Evolutionary conservation across 2,888 invertebrate genomes (phyloP), one percentile per base, ranked within the genome.

Genomic region (Oscheius myriophilus): DNA sequence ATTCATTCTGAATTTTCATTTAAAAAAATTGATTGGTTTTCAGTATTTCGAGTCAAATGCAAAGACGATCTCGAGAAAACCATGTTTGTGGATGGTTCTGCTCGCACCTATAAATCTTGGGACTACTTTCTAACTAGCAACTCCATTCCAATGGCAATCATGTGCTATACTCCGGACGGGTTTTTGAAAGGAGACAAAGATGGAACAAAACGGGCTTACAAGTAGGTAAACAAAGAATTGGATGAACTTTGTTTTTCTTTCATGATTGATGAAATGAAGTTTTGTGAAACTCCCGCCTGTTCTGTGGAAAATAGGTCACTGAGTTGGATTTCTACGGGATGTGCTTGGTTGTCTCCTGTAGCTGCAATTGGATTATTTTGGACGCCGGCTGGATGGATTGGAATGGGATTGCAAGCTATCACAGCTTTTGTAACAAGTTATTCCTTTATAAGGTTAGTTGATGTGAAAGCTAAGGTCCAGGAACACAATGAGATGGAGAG

Each of bases 11-110:
- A n/a, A n/a, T n/a, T n/a, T n/a, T n/a, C n/a, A n/a, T n/a, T n/a
- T n/a, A n/a, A n/a, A n/a, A n/a, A n/a, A n/a, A n/a, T n/a, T n/a
- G n/a, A n/a, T n/a, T n/a, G n/a, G n/a, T n/a, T n/a, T n/a, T n/a
- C n/a, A 62, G 62, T 62, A 2, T 62, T 62, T n/a, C 62, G 62
- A 2, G 26, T 62, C 23, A 62, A 62, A 33, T 18, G 14, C 16
- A 6, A 18, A 12, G 25, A 49, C n/a, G 62, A 43, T 14, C 11
- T 12, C 11, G 43, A 49, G 12, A 39, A 46, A 39, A 18, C 16
- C 18, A n/a, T n/a, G 7, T 62, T 3, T 2, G n/a, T 62, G 2
- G 62, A 62, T 18, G 23, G 49, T 25, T 12, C 21, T 16, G 3
- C 39, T 23, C 46, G 46, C 2, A 11, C 11, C 2, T 51, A 62